A percentile compares a stretch with the other conserved stretches of the same genome.
These are phyloP conservation scores for Eonycteris spelaea DNA, from an alignment of 2,113 vertebrate species.

Conservation along the genomic window DNA sequence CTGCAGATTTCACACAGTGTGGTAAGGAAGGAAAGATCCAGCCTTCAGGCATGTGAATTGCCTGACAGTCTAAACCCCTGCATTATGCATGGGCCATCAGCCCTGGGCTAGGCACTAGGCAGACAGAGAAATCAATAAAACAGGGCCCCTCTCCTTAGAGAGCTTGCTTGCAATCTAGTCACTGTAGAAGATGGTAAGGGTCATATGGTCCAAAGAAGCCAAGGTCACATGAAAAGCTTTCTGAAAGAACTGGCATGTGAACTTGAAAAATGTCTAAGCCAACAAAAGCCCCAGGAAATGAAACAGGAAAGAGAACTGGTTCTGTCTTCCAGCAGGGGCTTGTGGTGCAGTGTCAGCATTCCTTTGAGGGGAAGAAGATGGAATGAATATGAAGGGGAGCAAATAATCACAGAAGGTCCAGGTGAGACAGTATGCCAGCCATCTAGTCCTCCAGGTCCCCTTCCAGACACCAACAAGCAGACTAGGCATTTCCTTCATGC, in stretches of 20 bases:
- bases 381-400: background rate
- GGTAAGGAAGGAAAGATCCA: background rate
- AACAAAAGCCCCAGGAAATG: background rate
- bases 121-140: background rate
- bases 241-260: background rate
- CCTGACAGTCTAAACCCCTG: background rate
- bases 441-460: background rate
- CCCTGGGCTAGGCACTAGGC: background rate
- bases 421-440: background rate
- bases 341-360: background rate
- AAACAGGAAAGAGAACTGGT: background rate
- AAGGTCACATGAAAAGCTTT: background rate
- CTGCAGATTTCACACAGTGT: background rate
- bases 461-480: background rate
- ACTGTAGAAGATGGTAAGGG: background rate
- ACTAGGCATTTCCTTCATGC: background rate
- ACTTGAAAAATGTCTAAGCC: background rate
- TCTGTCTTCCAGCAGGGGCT: background rate
- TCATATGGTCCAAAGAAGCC: background rate
- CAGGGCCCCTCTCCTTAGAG: background rate
- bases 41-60: background rate
- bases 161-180: background rate
- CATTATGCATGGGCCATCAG: background rate
- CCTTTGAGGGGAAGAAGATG: background rate
- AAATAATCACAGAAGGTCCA: background rate